A percentile compares a stretch with the other conserved stretches of the same genome.
Conservation (phyloP, 2,888 invertebrate genomes). For the Caenorhabditis zanzibari region DNA sequence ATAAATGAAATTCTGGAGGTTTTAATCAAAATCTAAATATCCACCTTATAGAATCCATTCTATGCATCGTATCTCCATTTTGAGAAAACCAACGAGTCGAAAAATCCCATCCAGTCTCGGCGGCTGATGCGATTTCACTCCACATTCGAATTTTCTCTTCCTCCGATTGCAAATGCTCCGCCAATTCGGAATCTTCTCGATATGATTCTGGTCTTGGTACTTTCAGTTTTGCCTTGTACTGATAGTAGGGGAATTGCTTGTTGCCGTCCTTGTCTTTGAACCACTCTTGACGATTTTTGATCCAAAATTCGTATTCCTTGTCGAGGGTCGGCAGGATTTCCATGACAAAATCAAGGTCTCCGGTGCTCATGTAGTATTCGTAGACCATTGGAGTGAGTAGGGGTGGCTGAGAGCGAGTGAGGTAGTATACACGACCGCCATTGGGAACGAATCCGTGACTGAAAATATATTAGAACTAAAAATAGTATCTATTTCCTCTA, state of each 20-base stretch:
- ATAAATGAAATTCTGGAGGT: background rate
- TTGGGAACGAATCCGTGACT: conserved; percentile 88
- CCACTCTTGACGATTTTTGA: conserved; percentile 86
- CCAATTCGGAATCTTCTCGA: conserved; percentile 84
- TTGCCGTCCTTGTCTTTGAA: conserved; percentile 71
- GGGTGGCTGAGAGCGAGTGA: conserved; percentile 85
- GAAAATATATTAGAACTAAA: conserved; percentile 24
- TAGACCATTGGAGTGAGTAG: conserved; percentile 88
- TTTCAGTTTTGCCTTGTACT: conserved; percentile 89
- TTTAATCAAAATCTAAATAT: no score
- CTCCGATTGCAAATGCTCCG: conserved; percentile 72
- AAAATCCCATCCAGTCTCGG: conserved; percentile 98
- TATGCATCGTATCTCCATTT: conserved; percentile 76
- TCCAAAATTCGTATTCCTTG: conserved; percentile 89
- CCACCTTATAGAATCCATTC: conserved; percentile 86
- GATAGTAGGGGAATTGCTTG: conserved; percentile 87
- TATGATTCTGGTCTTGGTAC: conserved; percentile 95
- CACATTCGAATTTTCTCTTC: conserved; percentile 76
- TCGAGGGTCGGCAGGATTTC: conserved; percentile 84
- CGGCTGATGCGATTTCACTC: conserved; percentile 84
- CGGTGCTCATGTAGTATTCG: conserved; percentile 89
- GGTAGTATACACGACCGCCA: conserved; percentile 92
- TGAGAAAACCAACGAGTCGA: conserved; percentile 91
- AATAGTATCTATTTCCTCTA: background rate
- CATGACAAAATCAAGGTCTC: conserved; percentile 88